Evolutionary conservation across 2,113 vertebrate genomes (phyloP).

Genomic region (Platichthys flesus): DNA sequence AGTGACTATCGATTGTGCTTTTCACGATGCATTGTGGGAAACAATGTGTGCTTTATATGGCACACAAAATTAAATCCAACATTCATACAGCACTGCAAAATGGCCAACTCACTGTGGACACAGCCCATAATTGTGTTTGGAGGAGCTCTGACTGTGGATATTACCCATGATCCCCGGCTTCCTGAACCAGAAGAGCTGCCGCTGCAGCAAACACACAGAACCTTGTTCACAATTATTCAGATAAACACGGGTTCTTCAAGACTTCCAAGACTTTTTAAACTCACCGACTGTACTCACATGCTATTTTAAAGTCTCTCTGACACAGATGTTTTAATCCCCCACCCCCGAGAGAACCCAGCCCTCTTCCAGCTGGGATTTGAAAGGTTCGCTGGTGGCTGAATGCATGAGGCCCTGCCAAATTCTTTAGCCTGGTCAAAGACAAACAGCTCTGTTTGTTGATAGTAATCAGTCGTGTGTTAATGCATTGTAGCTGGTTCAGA

Average conservation of each 20-base stretch:
- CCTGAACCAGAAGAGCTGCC: background rate
- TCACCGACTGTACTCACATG: background rate
- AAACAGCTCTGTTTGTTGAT: constrained; percentile 66
- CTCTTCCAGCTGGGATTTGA: constrained; percentile 53
- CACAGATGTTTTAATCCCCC: background rate
- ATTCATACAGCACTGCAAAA: too few species aligned
- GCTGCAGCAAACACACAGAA: background rate
- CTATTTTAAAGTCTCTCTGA: background rate
- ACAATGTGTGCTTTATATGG: too few species aligned
- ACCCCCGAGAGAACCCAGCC: background rate
- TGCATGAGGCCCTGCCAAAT: constrained; percentile 50
- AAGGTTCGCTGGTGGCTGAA: constrained; percentile 37
- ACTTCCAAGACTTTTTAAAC: background rate
- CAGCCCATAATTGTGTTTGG: too few species aligned
- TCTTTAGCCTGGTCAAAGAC: constrained; percentile 60
- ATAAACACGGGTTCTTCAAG: too few species aligned
- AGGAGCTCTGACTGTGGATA: too few species aligned
- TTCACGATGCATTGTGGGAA: too few species aligned
- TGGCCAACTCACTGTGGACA: too few species aligned
- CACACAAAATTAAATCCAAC: too few species aligned
- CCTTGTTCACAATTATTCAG: background rate
- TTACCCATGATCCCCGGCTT: too few species aligned
- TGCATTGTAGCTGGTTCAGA: constrained; percentile 42
- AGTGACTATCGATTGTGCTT: too few species aligned
- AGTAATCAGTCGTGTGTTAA: constrained; percentile 59